Evolutionary conservation across 2,888 invertebrate species (phyloP).

Genomic region (Corbicula japonica): DNA sequence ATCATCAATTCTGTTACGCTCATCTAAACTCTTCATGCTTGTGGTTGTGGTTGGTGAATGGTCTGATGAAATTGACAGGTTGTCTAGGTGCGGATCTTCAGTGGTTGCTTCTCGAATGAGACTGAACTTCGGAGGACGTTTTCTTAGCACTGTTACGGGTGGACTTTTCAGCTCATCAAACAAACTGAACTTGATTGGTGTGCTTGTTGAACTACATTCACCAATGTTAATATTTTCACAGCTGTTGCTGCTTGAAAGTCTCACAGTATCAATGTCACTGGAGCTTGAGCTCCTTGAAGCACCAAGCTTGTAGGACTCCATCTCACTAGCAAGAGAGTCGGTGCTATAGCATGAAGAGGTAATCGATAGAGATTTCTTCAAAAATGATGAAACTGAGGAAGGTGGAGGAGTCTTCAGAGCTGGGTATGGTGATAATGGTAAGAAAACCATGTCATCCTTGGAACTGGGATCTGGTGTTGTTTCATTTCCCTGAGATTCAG

Average conservation of each 20-base stretch:
- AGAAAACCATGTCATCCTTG: too few relatives aligned
- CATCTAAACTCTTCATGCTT: constrained; percentile 69
- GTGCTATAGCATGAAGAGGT: constrained; percentile 49
- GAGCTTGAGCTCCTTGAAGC: constrained; percentile 40
- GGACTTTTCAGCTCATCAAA: constrained; percentile 61
- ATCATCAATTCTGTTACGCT: constrained; percentile 72
- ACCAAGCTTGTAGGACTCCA: constrained; percentile 62
- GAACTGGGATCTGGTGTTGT: too few relatives aligned
- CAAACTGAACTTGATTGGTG: constrained; percentile 60
- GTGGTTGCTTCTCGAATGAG: constrained; percentile 62
- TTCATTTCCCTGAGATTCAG: too few relatives aligned
- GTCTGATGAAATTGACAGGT: constrained; percentile 75
- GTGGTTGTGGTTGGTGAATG: constrained; percentile 76
- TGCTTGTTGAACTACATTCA: constrained; percentile 62
- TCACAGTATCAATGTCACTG: constrained; percentile 59
- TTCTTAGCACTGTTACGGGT: constrained; percentile 27
- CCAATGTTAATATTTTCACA: constrained; percentile 53
- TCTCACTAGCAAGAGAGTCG: constrained; percentile 61
- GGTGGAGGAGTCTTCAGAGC: background rate
- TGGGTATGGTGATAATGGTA: too few relatives aligned
- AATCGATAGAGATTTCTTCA: constrained; percentile 22
- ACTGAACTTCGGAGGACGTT: constrained; percentile 61
- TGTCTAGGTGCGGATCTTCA: constrained; percentile 70
- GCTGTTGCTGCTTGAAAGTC: constrained; percentile 30
- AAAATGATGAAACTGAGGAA: background rate